These are phyloP conservation scores for Myotis yumanensis DNA, from an alignment of 2,113 vertebrate genomes.

Conservation along the genomic window DNA sequence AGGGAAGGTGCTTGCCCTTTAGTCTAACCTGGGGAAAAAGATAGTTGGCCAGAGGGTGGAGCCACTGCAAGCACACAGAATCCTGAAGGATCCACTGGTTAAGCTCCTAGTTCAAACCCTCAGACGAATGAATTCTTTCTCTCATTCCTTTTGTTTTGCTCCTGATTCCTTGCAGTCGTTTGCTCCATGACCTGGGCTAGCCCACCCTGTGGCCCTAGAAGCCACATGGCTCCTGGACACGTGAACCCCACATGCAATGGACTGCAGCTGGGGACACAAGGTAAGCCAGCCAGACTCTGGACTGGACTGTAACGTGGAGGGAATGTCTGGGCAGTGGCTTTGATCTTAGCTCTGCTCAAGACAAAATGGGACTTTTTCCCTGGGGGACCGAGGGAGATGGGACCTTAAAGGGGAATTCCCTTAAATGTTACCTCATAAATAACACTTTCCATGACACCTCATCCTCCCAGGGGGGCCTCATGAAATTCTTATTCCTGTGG, in stretches of 20 bases:
- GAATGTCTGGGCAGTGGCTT: neutral
- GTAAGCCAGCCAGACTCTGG: neutral
- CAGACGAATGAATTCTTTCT: neutral
- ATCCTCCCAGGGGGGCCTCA: neutral
- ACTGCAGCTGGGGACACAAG: neutral
- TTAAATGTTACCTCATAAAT: neutral
- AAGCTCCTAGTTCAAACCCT: neutral
- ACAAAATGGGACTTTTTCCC: neutral
- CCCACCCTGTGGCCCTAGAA: neutral
- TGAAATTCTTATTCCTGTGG: neutral
- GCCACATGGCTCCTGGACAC: neutral
- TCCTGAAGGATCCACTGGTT: neutral
- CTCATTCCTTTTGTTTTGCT: neutral
- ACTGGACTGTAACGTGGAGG: neutral
- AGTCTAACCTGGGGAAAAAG: neutral
- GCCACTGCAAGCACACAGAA: neutral
- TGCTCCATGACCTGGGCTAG: neutral
- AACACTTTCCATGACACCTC: neutral
- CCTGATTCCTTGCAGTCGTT: neutral
- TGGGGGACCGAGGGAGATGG: neutral
- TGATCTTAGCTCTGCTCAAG: neutral
- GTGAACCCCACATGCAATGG: neutral
- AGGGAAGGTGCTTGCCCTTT: neutral
- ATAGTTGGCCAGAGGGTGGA: neutral
- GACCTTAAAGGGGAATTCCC: neutral